Evolutionary conservation across 2,888 invertebrate species (phyloP), one percentile per base, ranked within the genome.

Genomic region (Pediacus dermestoides): DNA sequence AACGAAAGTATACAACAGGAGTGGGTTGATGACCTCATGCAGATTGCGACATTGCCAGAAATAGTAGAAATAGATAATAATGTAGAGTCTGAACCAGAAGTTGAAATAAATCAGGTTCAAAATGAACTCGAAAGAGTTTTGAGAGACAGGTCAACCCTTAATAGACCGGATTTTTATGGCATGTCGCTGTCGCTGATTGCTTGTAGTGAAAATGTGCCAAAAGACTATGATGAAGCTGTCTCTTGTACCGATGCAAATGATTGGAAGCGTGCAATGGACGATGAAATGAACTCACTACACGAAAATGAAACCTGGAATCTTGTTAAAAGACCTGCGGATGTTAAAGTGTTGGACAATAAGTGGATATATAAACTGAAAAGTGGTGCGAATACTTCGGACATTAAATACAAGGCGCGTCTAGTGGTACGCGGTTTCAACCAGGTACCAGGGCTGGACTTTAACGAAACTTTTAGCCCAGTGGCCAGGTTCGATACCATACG

Each of bases 401-500:
- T n/a, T n/a, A n/a, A n/a, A n/a, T n/a, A n/a, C n/a, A n/a, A n/a
- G n/a, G n/a, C n/a, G n/a, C n/a, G n/a, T n/a, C n/a, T n/a, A n/a
- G n/a, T n/a, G n/a, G n/a, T n/a, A n/a, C 21, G 21, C n/a, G 21
- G 21, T 18, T 18, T 8, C 9, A 6, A 9, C 7, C 27, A 9
- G 10, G 10, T 6, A 26, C 21, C 6, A 18, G 21, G 21, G 6
- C 6, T 18, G n/a, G 21, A 18, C 21, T 18, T 7, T 18, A 18
- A 6, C 21, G 21, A 18, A n/a, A 18, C 21, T 6, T 18, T 18
- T 18, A 18, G 21, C 21, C 21, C 21, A n/a, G 21, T 18, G n/a
- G 21, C 21, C 6, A 18, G 21, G 21, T 18, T 18, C n/a, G 21
- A 18, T n/a, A 18, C 21, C 6, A 18, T 18, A 7, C 21, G 21